Base-by-base conservation (phyloP, 2,888 invertebrate genomes). In the Campopleginae sp. region DNA sequence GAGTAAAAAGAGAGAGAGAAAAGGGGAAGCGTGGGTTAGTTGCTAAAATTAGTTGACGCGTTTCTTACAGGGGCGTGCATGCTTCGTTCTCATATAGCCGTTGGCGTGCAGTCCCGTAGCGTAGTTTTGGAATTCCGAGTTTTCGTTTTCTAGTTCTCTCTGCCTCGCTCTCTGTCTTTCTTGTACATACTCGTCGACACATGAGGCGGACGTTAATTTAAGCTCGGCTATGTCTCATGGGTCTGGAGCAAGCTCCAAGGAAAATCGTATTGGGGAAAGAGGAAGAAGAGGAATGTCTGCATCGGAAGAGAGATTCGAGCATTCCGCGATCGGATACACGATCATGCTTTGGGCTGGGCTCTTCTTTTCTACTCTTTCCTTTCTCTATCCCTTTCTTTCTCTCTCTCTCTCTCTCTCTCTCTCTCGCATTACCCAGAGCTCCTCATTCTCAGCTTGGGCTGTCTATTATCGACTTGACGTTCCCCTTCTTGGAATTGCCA, bases 41-140 rank as follows among this genome's bases (percentile, higher is more conserved):
- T 68, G 85, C 85, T 85, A 85, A 85, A 85, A 85, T 82, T 85
- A 85, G 85, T 85, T 76, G 82, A 85, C 70, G 82, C 75, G 80
- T 80, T 75, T 85, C 66, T 74, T 66, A 81, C 77, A 85, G 84
- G 84, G 84, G 80, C 80, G 80, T 80, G 65, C 81, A 74, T 77
- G 77, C 65, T 80, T 63, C 68, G 58, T 38, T 75, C 66, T 70
- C 80, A 12, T 77, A 61, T 23, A 61, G 75, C 76, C 58, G 58
- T 68, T 77, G 48, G 72, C 51, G 75, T 71, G 65, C 65, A 33
- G n/a, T 54, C 82, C 63, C 66, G 68, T 68, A 68, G 48, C 72
- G 81, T 82, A 51, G 74, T 83, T 85, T 81, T 74, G 85, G 85
- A 82, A 85, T 81, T 85, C 71, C 63, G 51, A 70, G 33, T 75